Conservation (phyloP, 1,140 invertebrate species). For the Drosophila setifemur region DNA sequence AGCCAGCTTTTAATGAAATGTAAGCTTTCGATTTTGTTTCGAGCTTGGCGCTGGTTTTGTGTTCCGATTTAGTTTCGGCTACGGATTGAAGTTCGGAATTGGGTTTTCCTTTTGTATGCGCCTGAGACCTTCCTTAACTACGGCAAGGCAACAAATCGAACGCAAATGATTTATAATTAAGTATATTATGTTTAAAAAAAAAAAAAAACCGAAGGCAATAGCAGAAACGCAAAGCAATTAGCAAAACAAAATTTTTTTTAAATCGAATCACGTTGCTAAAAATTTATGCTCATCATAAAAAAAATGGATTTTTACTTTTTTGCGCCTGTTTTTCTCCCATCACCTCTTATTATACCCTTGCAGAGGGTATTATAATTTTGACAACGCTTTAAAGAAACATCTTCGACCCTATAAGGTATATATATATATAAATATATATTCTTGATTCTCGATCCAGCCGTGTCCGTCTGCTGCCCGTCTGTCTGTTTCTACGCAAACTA, state of each 20-base stretch:
- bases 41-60: background rate
- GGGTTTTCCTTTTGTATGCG: constrained; percentile 70
- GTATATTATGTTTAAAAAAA: constrained; percentile 74
- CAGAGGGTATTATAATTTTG: background rate
- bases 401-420: too few species aligned
- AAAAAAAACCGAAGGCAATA: constrained; percentile 23
- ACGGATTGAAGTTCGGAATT: constrained; percentile 19
- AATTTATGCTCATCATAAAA: constrained; percentile 59
- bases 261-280: constrained; percentile 57
- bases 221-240: constrained; percentile 40
- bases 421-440: too few species aligned
- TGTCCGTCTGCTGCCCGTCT: too few species aligned
- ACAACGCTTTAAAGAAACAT: constrained; percentile 13
- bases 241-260: constrained; percentile 46
- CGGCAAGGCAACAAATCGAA: constrained; percentile 46
- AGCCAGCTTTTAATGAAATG: constrained; percentile 72
- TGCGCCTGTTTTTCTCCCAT: background rate
- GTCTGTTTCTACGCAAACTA: too few species aligned
- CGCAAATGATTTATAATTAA: constrained; percentile 77
- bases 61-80: constrained; percentile 5
- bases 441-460: too few species aligned
- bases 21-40: constrained; percentile 61
- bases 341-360: too few species aligned
- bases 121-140: constrained; percentile 59
- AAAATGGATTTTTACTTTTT: constrained; percentile 19